These are phyloP conservation scores for Rhingia rostrata DNA, from an alignment of 2,888 invertebrate genomes.

Conservation along the genomic window DNA sequence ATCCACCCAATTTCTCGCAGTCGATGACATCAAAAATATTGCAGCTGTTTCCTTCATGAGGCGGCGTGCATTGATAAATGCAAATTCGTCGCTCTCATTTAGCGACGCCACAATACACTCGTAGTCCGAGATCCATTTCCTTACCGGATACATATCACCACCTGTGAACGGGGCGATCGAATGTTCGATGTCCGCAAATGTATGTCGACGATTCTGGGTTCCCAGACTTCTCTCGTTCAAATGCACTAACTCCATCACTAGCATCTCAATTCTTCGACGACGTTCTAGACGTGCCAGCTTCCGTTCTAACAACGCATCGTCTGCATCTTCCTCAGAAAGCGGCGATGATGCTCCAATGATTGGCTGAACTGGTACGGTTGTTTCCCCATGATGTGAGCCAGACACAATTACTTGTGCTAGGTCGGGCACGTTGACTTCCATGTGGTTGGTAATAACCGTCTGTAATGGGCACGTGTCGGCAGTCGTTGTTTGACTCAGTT, in stretches of 20 bases:
- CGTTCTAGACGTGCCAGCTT: constrained; percentile 1
- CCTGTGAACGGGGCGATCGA: not conserved
- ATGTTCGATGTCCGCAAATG: constrained; percentile 10
- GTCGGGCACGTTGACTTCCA: not conserved
- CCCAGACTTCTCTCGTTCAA: not conserved
- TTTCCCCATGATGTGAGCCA: too few relatives aligned
- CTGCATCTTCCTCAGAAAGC: not conserved
- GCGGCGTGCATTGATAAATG: too few relatives aligned
- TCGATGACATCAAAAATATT: constrained; percentile 5
- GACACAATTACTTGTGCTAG: not conserved
- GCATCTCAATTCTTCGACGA: constrained; percentile 1
- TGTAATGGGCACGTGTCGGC: not conserved
- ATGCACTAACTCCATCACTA: not conserved
- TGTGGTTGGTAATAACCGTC: not conserved
- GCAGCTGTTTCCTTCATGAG: constrained; percentile 17
- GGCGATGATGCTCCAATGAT: not conserved
- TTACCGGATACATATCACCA: too few relatives aligned
- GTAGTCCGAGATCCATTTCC: too few relatives aligned
- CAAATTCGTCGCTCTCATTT: too few relatives aligned
- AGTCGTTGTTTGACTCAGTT: not conserved
- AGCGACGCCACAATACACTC: too few relatives aligned
- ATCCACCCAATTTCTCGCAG: not conserved
- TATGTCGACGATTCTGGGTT: not conserved
- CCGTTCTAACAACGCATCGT: constrained; percentile 1
- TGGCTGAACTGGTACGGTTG: not conserved